Base-by-base conservation (phyloP, 2,888 invertebrate genomes). In the Ectemnius continuus region DNA sequence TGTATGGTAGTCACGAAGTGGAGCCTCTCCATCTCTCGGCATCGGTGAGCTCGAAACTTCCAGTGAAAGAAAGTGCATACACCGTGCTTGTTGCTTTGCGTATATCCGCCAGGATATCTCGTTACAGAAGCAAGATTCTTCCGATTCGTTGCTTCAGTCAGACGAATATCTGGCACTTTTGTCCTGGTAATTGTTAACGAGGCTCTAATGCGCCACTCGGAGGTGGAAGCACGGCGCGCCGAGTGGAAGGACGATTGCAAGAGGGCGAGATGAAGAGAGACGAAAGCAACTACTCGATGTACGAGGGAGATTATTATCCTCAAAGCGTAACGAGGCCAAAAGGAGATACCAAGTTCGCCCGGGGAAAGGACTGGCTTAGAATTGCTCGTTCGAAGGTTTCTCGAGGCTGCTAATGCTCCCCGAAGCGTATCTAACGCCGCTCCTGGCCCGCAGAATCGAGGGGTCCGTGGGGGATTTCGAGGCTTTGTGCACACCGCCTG, bases 381-480 rank as follows among this genome's bases (percentile, higher is more conserved):
- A 77, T 75, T 61, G 77, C 72, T 82, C 73, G 73, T 79, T 75
- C 79, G 75, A 76, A 67, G 72, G 73, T 74, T 82, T 61, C 78
- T 73, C 67, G 62, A 74, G 74, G 71, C 73, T 76, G 64, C 70
- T 73, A 78, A 80, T 84, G 80, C 63, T 82, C 71, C 79, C 73
- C 61, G 73, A 80, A 82, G 83, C 84, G 82, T 82, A 75, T 80
- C 83, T 77, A 84, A 81, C 83, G 73, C 74, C 75, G 76, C 68
- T 67, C 70, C 61, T 60, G 14, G 71, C 76, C 78, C 67, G 80
- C 72, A 75, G 75, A 83, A 82, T 78, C 82, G 76, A 60, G 67
- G 76, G 73, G 62, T 77, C 73, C 77, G 59, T 73, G 46, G 70
- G 78, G 82, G 73, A 74, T 82, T 76, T 73, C 70, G 75, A 46